Percentiles rank a stretch among this genome's conserved stretches.
These are phyloP conservation scores for Pollenia angustigena DNA, from an alignment of 2,888 invertebrate species.

Conservation along the genomic window DNA sequence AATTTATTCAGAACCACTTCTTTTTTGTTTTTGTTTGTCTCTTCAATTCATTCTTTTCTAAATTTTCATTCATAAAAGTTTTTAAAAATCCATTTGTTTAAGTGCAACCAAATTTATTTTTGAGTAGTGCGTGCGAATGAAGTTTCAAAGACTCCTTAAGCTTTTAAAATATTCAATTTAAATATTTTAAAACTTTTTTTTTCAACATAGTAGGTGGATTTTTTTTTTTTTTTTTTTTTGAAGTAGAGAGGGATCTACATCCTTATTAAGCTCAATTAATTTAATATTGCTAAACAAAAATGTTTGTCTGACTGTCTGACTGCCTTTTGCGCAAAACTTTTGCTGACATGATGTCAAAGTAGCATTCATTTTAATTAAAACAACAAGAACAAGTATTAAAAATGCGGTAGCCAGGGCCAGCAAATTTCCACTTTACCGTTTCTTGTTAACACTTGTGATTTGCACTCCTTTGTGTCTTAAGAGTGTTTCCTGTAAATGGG, in stretches of 20 bases:
- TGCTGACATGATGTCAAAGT: conserved; percentile 81
- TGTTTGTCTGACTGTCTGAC: conserved; percentile 1
- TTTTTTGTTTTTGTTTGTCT: background rate
- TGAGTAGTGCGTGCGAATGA: conserved; percentile 51
- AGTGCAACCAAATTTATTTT: conserved; percentile 32
- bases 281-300: conserved; percentile 40
- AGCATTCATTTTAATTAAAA: conserved; percentile 75
- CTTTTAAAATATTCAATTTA: conserved; percentile 48
- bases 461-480: conserved; percentile 38
- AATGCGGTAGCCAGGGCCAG: conserved; percentile 47
- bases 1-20: conserved; percentile 66
- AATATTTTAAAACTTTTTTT: conserved; percentile 44
- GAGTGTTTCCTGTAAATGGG: conserved; percentile 34
- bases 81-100: conserved; percentile 36
- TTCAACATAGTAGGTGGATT: conserved; percentile 39
- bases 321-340: conserved; percentile 68
- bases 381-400: conserved; percentile 60
- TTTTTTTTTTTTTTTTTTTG: too few relatives aligned
- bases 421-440: conserved; percentile 73
- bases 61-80: conserved; percentile 62
- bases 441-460: conserved; percentile 75
- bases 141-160: conserved; percentile 26
- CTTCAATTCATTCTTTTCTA: conserved; percentile 31
- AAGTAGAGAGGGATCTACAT: conserved; percentile 20
- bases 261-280: conserved; percentile 69